These are phyloP conservation scores for Phrixothrix hirtus DNA, from an alignment of 2,888 invertebrate genomes.

Conservation along the genomic window DNA sequence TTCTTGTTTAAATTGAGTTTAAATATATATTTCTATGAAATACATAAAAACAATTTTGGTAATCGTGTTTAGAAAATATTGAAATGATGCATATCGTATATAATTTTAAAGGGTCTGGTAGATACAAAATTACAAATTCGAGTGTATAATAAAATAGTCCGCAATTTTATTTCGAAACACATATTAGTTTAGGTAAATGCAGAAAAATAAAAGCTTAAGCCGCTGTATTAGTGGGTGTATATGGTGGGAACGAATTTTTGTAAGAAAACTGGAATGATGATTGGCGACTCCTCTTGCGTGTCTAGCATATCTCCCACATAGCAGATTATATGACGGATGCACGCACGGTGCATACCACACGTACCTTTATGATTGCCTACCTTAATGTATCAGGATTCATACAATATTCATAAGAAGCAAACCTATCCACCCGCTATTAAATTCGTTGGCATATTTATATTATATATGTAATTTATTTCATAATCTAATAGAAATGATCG, in stretches of 20 bases:
- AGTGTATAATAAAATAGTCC: constrained; percentile 6
- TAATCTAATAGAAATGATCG: too few species aligned
- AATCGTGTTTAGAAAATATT: too few species aligned
- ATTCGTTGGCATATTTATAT: too few species aligned
- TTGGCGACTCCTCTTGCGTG: constrained; percentile 41
- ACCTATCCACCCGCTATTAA: constrained; percentile 13
- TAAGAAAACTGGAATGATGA: constrained; percentile 42
- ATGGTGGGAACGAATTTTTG: constrained; percentile 40
- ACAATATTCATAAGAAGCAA: constrained; percentile 37
- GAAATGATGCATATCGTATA: too few species aligned
- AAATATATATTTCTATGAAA: too few species aligned
- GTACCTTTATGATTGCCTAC: constrained; percentile 43
- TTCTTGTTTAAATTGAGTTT: too few species aligned
- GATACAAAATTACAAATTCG: too few species aligned
- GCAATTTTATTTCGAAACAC: constrained; percentile 11
- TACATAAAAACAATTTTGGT: too few species aligned
- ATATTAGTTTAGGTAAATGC: constrained; percentile 12
- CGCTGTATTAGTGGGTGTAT: constrained; percentile 30
- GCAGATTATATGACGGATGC: constrained; percentile 38
- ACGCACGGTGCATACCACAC: constrained; percentile 43
- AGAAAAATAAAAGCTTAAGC: constrained; percentile 7
- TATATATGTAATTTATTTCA: too few species aligned
- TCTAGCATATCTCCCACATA: constrained; percentile 41
- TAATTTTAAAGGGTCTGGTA: too few species aligned
- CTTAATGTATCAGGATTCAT: constrained; percentile 40